Evolutionary conservation across 2,888 invertebrate species (phyloP).

Genomic region (Subacronicta megacephala): DNA sequence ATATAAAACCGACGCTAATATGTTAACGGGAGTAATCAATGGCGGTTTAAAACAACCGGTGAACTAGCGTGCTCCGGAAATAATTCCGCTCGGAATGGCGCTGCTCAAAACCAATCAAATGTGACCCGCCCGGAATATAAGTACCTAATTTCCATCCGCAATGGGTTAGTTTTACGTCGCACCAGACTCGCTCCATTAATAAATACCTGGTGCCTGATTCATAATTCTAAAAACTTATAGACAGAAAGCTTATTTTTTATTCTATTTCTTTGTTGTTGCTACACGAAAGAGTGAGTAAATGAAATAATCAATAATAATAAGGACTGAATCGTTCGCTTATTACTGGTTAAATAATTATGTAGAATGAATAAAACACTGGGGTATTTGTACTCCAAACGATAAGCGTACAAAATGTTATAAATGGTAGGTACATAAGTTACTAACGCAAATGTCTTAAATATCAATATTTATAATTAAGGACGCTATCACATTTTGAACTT

Average conservation of each 20-base stretch:
- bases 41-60: conserved; percentile 27
- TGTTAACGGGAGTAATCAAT: conserved; percentile 37
- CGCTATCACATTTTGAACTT: too few species aligned
- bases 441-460: too few species aligned
- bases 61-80: conserved; percentile 48
- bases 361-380: neutral
- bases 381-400: neutral
- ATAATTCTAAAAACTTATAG: conserved; percentile 1
- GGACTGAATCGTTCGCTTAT: neutral
- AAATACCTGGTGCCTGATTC: conserved; percentile 23
- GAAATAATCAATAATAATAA: conserved; percentile 1
- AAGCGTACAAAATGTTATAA: neutral
- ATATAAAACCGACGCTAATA: conserved; percentile 6
- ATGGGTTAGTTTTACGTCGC: conserved; percentile 36
- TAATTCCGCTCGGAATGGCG: conserved; percentile 51
- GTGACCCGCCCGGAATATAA: conserved; percentile 44
- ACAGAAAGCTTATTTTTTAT: neutral
- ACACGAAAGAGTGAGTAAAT: neutral
- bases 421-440: too few species aligned
- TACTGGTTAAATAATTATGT: neutral
- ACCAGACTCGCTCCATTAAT: conserved; percentile 25
- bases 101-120: conserved; percentile 58
- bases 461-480: too few species aligned
- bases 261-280: too few species aligned
- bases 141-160: conserved; percentile 44